These are phyloP conservation scores for Myiopsitta monachus DNA, from an alignment of 2,113 vertebrate genomes.

Conservation along the genomic window DNA sequence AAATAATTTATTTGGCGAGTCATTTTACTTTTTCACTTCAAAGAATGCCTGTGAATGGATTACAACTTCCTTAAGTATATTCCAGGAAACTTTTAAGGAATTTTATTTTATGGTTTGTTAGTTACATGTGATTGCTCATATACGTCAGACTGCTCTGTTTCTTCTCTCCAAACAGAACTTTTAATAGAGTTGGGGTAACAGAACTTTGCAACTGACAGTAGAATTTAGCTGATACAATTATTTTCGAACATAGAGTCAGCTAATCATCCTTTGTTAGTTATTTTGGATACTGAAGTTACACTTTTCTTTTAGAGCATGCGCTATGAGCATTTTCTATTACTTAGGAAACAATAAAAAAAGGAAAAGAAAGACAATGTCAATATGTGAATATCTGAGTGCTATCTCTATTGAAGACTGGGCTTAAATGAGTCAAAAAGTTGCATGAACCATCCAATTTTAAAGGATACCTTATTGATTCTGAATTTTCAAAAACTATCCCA, in stretches of 20 bases:
- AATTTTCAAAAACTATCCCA: neutral
- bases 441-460: neutral
- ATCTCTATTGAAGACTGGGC: neutral
- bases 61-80: slow-evolving; percentile 24
- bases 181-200: neutral
- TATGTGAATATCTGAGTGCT: neutral
- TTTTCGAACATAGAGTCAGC: neutral
- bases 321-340: neutral
- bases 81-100: slow-evolving; percentile 19
- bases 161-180: neutral
- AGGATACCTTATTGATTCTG: neutral
- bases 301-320: neutral
- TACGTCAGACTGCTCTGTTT: neutral
- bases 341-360: neutral
- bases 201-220: neutral
- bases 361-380: neutral
- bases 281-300: neutral
- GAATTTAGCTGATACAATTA: slow-evolving; percentile 3
- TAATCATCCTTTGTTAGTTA: neutral
- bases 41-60: slow-evolving; percentile 25
- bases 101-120: slow-evolving; percentile 25
- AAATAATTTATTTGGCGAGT: slow-evolving; percentile 43
- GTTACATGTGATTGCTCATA: neutral
- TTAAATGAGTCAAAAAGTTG: neutral
- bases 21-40: slow-evolving; percentile 38